phyloP scores from a whole-genome alignment of 1,140 invertebrate genomes.

The Lutraria rhynchaena region DNA sequence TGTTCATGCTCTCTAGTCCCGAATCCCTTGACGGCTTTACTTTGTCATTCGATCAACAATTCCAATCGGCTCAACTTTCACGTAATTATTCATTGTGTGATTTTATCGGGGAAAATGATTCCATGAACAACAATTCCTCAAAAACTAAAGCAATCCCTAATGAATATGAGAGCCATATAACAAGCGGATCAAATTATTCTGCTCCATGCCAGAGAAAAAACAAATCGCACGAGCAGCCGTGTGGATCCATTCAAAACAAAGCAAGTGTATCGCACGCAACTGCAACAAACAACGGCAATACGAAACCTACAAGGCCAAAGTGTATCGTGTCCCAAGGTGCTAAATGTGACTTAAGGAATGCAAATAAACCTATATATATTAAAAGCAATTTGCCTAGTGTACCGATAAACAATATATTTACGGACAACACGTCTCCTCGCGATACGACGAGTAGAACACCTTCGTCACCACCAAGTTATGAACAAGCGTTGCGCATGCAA shows the following conservation, averaged over 20 bases:
- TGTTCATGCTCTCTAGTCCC: conserved; percentile 63
- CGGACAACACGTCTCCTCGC: not conserved
- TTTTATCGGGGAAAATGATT: not conserved
- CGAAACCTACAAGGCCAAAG: conserved; percentile 14
- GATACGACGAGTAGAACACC: conserved; percentile 6
- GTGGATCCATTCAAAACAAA: not conserved
- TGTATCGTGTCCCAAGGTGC: not conserved
- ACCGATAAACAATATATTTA: conserved; percentile 14
- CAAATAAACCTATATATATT: conserved; percentile 23
- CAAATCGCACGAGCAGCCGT: not conserved
- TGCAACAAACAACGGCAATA: not conserved
- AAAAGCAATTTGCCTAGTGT: conserved; percentile 48
- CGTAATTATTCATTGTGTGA: conserved; percentile 1
- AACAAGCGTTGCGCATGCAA: conserved; percentile 63
- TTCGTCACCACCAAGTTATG: conserved; percentile 56
- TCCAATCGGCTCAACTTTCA: conserved; percentile 7
- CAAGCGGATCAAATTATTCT: not conserved
- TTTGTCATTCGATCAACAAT: conserved; percentile 22
- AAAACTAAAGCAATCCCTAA: not conserved
- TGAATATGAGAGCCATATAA: not conserved
- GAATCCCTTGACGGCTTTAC: conserved; percentile 47
- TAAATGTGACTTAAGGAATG: not conserved
- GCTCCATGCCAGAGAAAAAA: not conserved
- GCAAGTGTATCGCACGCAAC: not conserved
- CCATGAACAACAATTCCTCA: not conserved